A percentile compares a stretch with the other conserved stretches of the same genome.
Conservation (phyloP, 2,888 invertebrate species). For the Orthonevra nobilis region DNA sequence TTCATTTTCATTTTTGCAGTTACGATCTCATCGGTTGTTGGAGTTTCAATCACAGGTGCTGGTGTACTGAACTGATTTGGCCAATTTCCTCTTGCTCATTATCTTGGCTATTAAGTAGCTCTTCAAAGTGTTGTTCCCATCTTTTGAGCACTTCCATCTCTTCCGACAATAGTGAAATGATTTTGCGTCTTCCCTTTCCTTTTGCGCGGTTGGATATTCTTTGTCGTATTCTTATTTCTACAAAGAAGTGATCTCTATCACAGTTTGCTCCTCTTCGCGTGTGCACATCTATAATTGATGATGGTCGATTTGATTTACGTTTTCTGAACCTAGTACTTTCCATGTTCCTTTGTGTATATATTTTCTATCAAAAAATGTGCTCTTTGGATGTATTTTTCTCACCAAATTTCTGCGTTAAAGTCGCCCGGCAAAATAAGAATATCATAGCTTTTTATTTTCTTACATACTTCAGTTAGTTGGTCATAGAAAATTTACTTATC, state of each 20-base stretch:
- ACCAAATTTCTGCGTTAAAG: neutral
- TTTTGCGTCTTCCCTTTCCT: slow-evolving; percentile 6
- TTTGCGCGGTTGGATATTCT: slow-evolving; percentile 14
- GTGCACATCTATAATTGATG: slow-evolving; percentile 4
- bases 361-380: neutral
- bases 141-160: too few relatives aligned
- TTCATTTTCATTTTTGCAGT: too few relatives aligned
- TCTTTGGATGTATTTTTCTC: neutral
- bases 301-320: neutral
- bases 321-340: slow-evolving; percentile 1
- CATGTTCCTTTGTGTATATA: neutral
- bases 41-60: slow-evolving; percentile 1
- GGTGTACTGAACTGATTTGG: neutral
- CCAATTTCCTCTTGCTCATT: too few relatives aligned
- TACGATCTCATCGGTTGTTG: slow-evolving; percentile 4
- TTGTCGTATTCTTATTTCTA: slow-evolving; percentile 16
- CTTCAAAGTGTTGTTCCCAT: neutral
- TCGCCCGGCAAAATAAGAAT: neutral
- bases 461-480: slow-evolving; percentile 5
- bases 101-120: neutral
- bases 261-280: slow-evolving; percentile 16
- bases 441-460: neutral
- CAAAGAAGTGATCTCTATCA: slow-evolving; percentile 5
- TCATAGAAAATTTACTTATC: slow-evolving; percentile 10
- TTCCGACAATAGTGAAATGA: too few relatives aligned